phyloP scores from a whole-genome alignment of 2,797 vertebrate genomes.

The Mormyrus hasselquistii region DNA sequence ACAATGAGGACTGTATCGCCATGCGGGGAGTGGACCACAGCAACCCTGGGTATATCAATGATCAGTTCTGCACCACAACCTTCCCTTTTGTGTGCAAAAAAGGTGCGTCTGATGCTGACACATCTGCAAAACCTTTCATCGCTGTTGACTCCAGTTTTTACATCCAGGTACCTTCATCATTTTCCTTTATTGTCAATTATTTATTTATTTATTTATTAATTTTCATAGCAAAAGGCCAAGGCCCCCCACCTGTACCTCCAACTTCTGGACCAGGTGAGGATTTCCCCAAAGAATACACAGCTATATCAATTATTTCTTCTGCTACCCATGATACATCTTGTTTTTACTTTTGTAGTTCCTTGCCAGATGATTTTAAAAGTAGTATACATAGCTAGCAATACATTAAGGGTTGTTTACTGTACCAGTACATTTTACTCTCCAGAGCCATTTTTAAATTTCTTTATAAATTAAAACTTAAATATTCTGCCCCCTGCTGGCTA shows the following conservation, averaged over 20 bases:
- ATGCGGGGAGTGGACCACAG: constrained; percentile 42
- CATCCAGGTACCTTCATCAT: neutral
- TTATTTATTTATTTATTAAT: neutral
- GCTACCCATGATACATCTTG: neutral
- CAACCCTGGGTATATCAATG: constrained; percentile 51
- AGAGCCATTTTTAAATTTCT: neutral
- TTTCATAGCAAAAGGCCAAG: constrained; percentile 56
- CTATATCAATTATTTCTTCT: neutral
- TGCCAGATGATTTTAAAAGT: neutral
- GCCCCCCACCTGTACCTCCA: constrained; percentile 58
- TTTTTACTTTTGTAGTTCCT: neutral
- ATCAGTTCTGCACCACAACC: constrained; percentile 49
- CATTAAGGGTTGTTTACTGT: neutral
- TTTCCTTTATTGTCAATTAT: neutral
- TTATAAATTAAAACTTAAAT: neutral
- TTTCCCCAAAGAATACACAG: neutral
- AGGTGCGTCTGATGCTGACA: constrained; percentile 41
- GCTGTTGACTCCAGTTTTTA: neutral
- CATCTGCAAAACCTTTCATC: neutral
- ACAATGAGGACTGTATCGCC: constrained; percentile 60
- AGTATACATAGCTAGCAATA: neutral
- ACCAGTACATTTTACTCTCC: neutral
- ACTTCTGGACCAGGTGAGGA: constrained; percentile 64
- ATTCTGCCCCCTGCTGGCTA: neutral
- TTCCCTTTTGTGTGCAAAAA: constrained; percentile 64